Evolutionary conservation across 2,888 invertebrate genomes (phyloP), one percentile per base, ranked within the genome.

Genomic region (Lithophane semibrunnea): DNA sequence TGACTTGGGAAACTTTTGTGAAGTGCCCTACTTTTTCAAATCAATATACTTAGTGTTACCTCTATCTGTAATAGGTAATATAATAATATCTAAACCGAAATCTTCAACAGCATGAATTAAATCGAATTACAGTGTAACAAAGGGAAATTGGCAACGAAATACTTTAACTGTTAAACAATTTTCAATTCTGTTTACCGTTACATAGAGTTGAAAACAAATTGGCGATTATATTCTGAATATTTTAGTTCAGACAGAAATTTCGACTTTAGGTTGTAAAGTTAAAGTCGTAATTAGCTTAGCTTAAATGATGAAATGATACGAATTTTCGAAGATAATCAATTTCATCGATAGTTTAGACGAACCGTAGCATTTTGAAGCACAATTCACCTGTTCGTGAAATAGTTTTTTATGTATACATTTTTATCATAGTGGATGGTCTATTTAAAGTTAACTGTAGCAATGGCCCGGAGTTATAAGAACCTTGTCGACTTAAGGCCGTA

Each of bases 251-350:
- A 4, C 18, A 37, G 29, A 4, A 78, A 74, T 68, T 42, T 79
- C 13, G 66, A 70, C 69, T 64, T 58, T 80, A 56, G 3, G 0
- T 29, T 1, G 21, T 44, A 1, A 7, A 2, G 0, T 56, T 83
- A 77, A 21, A 73, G 85, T 79, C 10, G 44, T 12, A 8, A 65
- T 68, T 73, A 10, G 71, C 16, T 74, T 56, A 37, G n/a, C 29
- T 29, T 29, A 29, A 29, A 42, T 61, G 4, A 54, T 18, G 24
- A 18, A 56, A 44, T 37, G 61, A 69, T 69, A 65, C 5, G 9
- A 79, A 74, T 79, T 77, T 78, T 72, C 44, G 42, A 66, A 58
- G 75, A 83, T 82, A 87, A 87, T 87, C 80, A 77, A 88, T 87
- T 88, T 80, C 56, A 58, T 64, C 72, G 72, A 80, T 64, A 71